Conservation (phyloP, 2,113 vertebrate genomes). For the Siniperca knerii region DNA sequence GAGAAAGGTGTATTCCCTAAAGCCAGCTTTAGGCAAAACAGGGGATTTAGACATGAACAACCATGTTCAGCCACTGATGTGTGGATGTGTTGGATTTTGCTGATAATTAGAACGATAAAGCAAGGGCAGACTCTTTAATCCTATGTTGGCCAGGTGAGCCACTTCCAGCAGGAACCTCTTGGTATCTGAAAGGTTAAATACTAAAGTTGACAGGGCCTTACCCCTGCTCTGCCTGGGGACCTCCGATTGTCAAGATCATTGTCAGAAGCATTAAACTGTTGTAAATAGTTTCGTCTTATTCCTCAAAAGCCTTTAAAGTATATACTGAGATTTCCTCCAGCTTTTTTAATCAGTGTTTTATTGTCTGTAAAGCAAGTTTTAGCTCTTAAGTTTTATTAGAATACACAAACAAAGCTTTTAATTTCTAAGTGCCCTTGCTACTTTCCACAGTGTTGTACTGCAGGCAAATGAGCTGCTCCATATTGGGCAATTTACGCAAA, state of each 20-base stretch:
- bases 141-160: not conserved
- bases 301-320: too few relatives aligned
- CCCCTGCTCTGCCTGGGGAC: not conserved
- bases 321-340: not conserved
- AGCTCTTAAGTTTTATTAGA: not conserved
- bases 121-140: slow-evolving; percentile 5
- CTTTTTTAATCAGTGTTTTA: not conserved
- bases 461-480: not conserved
- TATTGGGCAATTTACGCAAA: not conserved
- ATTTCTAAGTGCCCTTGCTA: not conserved
- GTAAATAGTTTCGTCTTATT: not conserved
- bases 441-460: not conserved
- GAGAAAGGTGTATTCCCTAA: not conserved
- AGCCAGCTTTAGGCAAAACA: not conserved
- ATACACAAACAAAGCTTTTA: not conserved
- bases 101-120: not conserved
- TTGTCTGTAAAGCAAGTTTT: not conserved
- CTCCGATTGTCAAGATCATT: not conserved
- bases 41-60: not conserved
- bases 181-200: not conserved
- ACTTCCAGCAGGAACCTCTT: not conserved
- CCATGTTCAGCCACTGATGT: too few relatives aligned
- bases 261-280: not conserved
- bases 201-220: not conserved
- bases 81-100: not conserved